A percentile compares a stretch with the other conserved stretches of the same genome.
These are phyloP conservation scores for Bombus ignitus DNA, from an alignment of 1,140 invertebrate species.

Conservation along the genomic window DNA sequence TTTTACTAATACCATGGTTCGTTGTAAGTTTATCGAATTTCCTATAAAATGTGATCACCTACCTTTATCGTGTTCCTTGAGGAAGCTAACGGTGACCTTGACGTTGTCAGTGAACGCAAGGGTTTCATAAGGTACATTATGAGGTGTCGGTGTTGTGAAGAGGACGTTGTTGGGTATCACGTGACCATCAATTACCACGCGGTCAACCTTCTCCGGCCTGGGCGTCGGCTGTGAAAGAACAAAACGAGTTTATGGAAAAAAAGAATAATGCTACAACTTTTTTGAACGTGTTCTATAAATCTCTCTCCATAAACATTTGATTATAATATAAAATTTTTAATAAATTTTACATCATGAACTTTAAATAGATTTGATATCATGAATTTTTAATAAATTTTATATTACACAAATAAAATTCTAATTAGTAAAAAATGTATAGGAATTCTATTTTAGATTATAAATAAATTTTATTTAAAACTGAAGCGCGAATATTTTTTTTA, in stretches of 20 bases:
- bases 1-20: not conserved
- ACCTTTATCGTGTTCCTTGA: constrained; percentile 83
- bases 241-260: constrained; percentile 11
- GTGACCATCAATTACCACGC: constrained; percentile 94
- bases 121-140: constrained; percentile 88
- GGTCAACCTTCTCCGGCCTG: constrained; percentile 88
- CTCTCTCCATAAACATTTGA: no score
- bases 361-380: no score
- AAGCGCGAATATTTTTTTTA: not conserved
- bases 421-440: no score
- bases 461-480: no score
- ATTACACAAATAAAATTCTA: no score
- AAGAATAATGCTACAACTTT: not conserved
- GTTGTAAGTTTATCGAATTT: not conserved
- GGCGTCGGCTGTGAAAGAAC: constrained; percentile 84
- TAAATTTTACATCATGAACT: no score
- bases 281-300: no score
- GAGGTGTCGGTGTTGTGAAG: constrained; percentile 91
- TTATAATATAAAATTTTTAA: no score
- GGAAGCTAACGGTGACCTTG: constrained; percentile 91
- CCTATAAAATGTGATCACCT: not conserved
- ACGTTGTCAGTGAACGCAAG: constrained; percentile 91
- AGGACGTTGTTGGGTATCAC: constrained; percentile 93
- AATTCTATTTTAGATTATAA: no score
- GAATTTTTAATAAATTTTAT: no score